Evolutionary conservation across 2,797 vertebrate genomes (phyloP).

Genomic region (Telmatherina bonti): DNA sequence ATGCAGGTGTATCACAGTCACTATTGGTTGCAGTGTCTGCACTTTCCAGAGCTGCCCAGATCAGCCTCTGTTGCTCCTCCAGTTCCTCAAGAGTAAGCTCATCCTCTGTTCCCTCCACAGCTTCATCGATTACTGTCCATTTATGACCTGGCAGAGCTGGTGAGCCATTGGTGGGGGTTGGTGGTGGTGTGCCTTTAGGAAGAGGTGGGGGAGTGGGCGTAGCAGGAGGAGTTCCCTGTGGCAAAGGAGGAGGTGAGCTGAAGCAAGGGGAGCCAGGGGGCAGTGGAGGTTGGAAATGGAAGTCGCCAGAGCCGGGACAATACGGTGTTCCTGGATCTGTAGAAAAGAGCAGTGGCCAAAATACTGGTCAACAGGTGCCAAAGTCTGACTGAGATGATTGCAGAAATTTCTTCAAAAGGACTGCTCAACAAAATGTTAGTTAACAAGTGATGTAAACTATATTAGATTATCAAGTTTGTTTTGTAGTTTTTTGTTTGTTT

Average conservation of each 20-base stretch:
- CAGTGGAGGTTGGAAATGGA: slow-evolving; percentile 90
- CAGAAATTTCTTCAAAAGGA: no score
- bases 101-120: slow-evolving; percentile 85
- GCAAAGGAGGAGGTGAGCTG: slow-evolving; percentile 88
- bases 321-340: slow-evolving; percentile 78
- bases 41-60: slow-evolving; percentile 94
- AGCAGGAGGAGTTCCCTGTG: slow-evolving; percentile 88
- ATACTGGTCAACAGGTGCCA: no score
- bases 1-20: slow-evolving; percentile 86
- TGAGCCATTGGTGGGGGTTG: slow-evolving; percentile 80
- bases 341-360: not conserved
- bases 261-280: slow-evolving; percentile 86
- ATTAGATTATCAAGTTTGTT: no score
- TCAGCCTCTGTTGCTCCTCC: slow-evolving; percentile 94
- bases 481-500: no score
- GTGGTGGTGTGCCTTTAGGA: slow-evolving; percentile 87
- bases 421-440: no score
- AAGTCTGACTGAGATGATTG: no score
- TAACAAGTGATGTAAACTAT: no score
- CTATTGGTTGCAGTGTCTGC: slow-evolving; percentile 88
- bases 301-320: slow-evolving; percentile 69
- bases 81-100: slow-evolving; percentile 93
- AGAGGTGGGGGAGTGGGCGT: slow-evolving; percentile 86
- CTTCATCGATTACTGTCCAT: slow-evolving; percentile 70
- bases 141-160: slow-evolving; percentile 70